Conservation (phyloP, 1,140 invertebrate species). For the Nephotettix cincticeps region DNA sequence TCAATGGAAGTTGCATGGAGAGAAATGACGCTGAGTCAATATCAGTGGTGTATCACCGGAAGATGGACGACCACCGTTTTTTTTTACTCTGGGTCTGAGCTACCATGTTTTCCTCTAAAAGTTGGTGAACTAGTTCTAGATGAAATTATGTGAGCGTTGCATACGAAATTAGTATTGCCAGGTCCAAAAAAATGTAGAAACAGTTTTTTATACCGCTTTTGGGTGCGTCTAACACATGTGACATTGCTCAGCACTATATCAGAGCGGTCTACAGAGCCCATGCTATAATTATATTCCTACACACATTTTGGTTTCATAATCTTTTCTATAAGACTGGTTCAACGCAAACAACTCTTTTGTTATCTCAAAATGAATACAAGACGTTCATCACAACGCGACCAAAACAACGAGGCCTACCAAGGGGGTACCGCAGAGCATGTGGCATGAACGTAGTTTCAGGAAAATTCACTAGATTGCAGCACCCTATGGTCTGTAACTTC, state of each 20-base stretch:
- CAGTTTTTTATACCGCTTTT: slow-evolving; percentile 48
- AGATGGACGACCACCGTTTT: not conserved
- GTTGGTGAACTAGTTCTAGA: slow-evolving; percentile 22
- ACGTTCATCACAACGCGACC: too few relatives aligned
- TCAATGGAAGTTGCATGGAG: not conserved
- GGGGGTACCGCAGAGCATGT: too few relatives aligned
- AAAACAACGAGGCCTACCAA: too few relatives aligned
- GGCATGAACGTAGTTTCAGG: too few relatives aligned
- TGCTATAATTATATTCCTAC: slow-evolving; percentile 46
- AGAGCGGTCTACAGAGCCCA: slow-evolving; percentile 45
- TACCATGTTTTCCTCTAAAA: slow-evolving; percentile 13
- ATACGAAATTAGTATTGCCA: slow-evolving; percentile 28
- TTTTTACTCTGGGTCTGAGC: not conserved
- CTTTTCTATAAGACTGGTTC: too few relatives aligned
- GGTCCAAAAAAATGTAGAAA: slow-evolving; percentile 42
- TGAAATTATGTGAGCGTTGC: slow-evolving; percentile 15
- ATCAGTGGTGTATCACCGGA: not conserved
- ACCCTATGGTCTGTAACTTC: too few relatives aligned
- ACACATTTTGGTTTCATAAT: slow-evolving; percentile 45
- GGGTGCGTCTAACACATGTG: slow-evolving; percentile 47
- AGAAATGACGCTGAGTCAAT: not conserved
- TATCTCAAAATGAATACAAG: too few relatives aligned
- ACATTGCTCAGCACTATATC: slow-evolving; percentile 44
- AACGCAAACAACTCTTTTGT: too few relatives aligned
- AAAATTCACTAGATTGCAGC: too few relatives aligned